A percentile compares a stretch with the other conserved stretches of the same genome.
Conservation (phyloP, 2,888 invertebrate genomes). For the Hydroisotoma schaefferi region DNA sequence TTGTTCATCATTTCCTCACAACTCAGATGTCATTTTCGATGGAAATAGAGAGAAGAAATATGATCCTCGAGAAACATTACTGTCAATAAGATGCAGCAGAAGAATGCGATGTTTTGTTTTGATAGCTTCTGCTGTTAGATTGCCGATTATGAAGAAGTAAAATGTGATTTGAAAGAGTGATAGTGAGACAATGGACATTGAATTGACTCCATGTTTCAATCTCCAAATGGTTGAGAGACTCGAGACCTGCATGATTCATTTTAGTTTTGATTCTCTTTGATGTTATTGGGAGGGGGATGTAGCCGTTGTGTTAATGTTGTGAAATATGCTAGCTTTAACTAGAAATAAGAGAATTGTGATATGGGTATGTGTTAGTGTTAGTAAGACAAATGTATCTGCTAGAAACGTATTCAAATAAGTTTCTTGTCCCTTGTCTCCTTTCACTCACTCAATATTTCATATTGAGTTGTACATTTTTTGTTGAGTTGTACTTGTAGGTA, state of each 20-base stretch:
- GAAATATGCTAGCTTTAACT: neutral
- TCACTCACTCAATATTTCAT: slow-evolving; percentile 27
- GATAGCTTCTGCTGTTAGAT: slow-evolving; percentile 4
- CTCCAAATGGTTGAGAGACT: neutral
- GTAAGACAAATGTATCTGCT: slow-evolving; percentile 10
- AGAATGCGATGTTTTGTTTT: neutral
- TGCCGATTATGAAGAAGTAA: neutral
- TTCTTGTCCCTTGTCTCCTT: slow-evolving; percentile 14
- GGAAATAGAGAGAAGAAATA: neutral
- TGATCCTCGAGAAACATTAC: neutral
- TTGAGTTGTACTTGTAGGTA: slow-evolving; percentile 5
- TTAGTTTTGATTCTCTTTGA: neutral
- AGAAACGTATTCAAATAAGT: slow-evolving; percentile 13
- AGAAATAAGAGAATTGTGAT: neutral
- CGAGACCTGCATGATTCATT: slow-evolving; percentile 4
- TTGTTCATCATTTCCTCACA: no score
- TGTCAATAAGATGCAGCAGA: slow-evolving; percentile 4
- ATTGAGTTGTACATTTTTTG: slow-evolving; percentile 16
- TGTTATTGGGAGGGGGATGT: neutral
- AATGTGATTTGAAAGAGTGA: neutral
- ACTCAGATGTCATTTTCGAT: no score
- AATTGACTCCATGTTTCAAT: slow-evolving; percentile 3
- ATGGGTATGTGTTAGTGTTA: neutral
- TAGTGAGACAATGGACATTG: slow-evolving; percentile 5
- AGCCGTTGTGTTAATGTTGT: neutral